Base-by-base conservation (phyloP, 2,797 vertebrate genomes). In the Protosalanx chinensis region DNA sequence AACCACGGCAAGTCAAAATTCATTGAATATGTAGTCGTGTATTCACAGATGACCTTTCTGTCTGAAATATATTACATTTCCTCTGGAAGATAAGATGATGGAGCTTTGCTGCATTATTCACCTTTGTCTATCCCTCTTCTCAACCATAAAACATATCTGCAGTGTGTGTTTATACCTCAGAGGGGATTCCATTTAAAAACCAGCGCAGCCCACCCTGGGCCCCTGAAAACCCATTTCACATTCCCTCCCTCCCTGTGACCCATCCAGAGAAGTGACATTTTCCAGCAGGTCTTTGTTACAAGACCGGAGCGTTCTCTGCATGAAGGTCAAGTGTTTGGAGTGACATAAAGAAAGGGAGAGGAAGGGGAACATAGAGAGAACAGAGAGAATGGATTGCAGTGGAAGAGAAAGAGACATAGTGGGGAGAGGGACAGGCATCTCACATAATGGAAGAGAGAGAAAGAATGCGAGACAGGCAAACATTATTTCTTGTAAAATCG, bases 221-320 rank as follows among this genome's bases (percentile, higher is more conserved):
- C 18, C 18, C 5, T 56, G 51, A 16, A n/a, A 16, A n/a, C 15
- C 16, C 51, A 56, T n/a, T n/a, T n/a, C 6, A 0, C n/a, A 56
- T 56, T 56, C 51, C 51, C 10, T n/a, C 18, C 51, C 15, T 56
- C 51, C 51, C 51, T n/a, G 15, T 56, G 5, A 56, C 18, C 15
- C 51, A n/a, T n/a, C 51, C 51, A 16, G 51, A 56, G 51, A n/a
- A 56, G 51, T 56, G 51, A 56, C 51, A 56, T 56, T 56, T 56
- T 56, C 51, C 16, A 56, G 51, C 4, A 56, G 51, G 51, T 16
- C 51, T 56, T 56, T 56, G 51, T 56, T n/a, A 56, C 51, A 56
- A 56, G 18, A 4, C 51, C 0, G 51, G 15, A 3, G 51, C 51
- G 18, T 4, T 56, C 18, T 56, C 51, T 56, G 51, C 18, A n/a